Conservation (phyloP, 35 echinoderm and acorn worm species). For the Heliocidaris tuberculata region DNA sequence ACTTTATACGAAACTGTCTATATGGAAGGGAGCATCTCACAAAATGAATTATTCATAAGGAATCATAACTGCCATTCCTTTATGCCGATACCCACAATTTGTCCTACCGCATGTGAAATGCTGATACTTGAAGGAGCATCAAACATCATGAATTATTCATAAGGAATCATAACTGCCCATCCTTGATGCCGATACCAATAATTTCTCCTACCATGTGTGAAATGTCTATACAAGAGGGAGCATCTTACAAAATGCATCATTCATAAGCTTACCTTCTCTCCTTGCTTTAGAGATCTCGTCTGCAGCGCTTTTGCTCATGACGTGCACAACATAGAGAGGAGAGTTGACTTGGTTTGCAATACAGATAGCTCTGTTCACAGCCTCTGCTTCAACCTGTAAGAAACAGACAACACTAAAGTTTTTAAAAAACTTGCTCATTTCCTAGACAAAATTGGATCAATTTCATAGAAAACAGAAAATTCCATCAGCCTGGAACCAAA, state of each 20-base stretch:
- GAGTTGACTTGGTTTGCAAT: slow-evolving; percentile 93
- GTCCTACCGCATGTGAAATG: neutral
- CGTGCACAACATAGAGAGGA: slow-evolving; percentile 94
- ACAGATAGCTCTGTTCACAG: slow-evolving; percentile 82
- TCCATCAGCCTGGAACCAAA: too few species aligned
- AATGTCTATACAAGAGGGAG: neutral
- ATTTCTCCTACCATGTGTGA: too few species aligned
- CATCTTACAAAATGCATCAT: neutral
- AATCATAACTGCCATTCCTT: neutral
- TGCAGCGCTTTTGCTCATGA: slow-evolving; percentile 88
- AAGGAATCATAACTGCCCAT: neutral
- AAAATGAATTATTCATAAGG: neutral
- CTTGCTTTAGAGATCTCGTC: slow-evolving; percentile 77
- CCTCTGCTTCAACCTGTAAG: slow-evolving; percentile 87
- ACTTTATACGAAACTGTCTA: too few species aligned
- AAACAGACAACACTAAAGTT: neutral
- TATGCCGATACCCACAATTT: neutral
- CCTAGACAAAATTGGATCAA: too few species aligned
- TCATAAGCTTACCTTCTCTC: slow-evolving; percentile 65
- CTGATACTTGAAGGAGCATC: neutral
- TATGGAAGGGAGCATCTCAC: neutral
- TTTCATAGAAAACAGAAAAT: too few species aligned
- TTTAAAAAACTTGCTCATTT: too few species aligned
- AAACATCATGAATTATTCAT: neutral
- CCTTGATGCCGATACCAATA: neutral